Base-by-base conservation (phyloP, 2,113 vertebrate genomes). In the Circaetus gallicus region DNA sequence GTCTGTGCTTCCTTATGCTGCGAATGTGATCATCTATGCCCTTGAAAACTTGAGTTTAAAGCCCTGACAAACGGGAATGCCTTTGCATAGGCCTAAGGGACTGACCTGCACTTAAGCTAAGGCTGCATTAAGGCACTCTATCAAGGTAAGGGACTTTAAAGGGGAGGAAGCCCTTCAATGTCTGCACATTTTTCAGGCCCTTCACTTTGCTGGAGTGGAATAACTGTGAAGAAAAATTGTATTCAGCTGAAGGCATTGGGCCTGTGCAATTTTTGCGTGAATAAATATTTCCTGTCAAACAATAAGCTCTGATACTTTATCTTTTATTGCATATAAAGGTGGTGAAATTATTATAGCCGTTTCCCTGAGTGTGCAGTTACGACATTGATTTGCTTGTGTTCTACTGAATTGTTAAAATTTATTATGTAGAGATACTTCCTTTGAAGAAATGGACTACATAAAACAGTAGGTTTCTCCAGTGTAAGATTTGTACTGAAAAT, bases 241-340 rank as follows among this genome's bases (percentile, higher is more conserved):
- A 42, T 12, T 32, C n/a, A 79, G 4, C 29, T 61, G 29, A 79
- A 91, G 38, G 26, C 32, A 55, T 3, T 45, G 3, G 7, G 13
- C 32, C 18, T 50, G 22, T 50, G 32, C 20, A 79, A 31, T 72
- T 76, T 76, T 71, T 66, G 15, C 82, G 17, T 72, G 66, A 85
- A 90, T 80, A 85, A 95, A 59, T 94, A 82, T 43, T 66, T 89
- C 32, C 65, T 78, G 86, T 13, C 67, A 90, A 86, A 88, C 31
- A 86, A 31, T 62, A 82, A 80, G 21, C 43, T 47, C 38, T 74
- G 29, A n/a, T 81, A 25, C 25, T 79, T 95, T 83, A 73, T 80
- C 70, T 93, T 95, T 66, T 77, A 38, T 71, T 66, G 62, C 11
- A 40, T 45, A 53, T 38, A 71, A 83, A 42, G 21, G 38, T 34